These are phyloP conservation scores for Hystrix cristata DNA, from an alignment of 2,113 vertebrate genomes.

Conservation along the genomic window DNA sequence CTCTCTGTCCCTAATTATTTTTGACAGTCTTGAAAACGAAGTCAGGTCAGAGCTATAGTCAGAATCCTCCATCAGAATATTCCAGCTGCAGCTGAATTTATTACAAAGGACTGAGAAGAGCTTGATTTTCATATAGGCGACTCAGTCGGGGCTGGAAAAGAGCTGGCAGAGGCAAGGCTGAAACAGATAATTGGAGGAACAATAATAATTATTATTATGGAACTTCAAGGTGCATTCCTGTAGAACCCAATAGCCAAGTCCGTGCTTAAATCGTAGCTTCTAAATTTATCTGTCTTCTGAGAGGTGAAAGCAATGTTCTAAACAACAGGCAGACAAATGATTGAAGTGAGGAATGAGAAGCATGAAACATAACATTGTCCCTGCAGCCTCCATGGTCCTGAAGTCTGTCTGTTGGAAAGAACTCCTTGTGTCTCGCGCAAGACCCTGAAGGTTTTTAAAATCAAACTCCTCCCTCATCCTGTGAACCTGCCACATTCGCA, in stretches of 20 bases:
- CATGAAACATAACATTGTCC: not conserved
- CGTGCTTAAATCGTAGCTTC: conserved; percentile 67
- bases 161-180: conserved; percentile 47
- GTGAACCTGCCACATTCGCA: not conserved
- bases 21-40: conserved; percentile 76
- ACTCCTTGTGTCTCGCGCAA: not conserved
- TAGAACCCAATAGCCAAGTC: conserved; percentile 58
- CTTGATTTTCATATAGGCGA: conserved; percentile 15
- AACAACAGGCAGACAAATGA: conserved; percentile 58
- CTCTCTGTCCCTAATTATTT: conserved; percentile 75
- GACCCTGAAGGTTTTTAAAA: not conserved
- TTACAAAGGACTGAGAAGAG: conserved; percentile 59
- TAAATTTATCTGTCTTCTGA: conserved; percentile 69
- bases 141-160: conserved; percentile 50
- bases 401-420: conserved; percentile 26
- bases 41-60: conserved; percentile 68
- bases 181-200: conserved; percentile 66
- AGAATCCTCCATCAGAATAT: conserved; percentile 52
- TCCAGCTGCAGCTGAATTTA: conserved; percentile 66
- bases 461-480: not conserved
- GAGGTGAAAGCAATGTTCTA: conserved; percentile 57
- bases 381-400: not conserved
- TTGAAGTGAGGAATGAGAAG: conserved; percentile 52
- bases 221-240: conserved; percentile 52
- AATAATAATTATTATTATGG: conserved; percentile 63